Base-by-base conservation (phyloP, 2,888 invertebrate genomes). In the Mesorhabditis sp. region DNA sequence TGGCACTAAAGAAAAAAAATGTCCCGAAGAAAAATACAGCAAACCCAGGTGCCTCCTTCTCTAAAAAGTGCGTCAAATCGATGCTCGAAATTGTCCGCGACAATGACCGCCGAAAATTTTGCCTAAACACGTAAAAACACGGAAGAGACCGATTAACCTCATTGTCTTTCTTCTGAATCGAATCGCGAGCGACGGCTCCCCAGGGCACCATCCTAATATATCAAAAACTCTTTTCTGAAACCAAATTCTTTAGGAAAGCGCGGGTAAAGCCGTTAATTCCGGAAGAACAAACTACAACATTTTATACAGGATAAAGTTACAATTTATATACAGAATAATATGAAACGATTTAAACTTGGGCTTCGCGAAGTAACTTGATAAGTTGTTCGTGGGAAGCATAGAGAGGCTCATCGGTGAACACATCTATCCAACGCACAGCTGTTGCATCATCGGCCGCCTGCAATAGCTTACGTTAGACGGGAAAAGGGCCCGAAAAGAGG, bases 371-470 rank as follows among this genome's bases (percentile, higher is more conserved):
- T 50, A 82, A 65, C 7, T 76, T 50, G 66, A 97, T 89, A 84
- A 97, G 92, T 71, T 90, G 88, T 65, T 88, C 88, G 87, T 98
- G 97, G 87, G 91, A 95, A 7, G 96, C 96, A 87, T 95, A 96
- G 45, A 98, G 88, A 69, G 90, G 88, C 5, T 94, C 85, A 43
- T 89, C 87, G 3, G 87, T 86, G 80, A 90, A 89, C 6, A 94
- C 88, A 82, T 94, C 93, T 74, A 92, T 90, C 97, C 97, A 98
- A 74, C 89, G 89, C 0, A 95, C 95, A 73, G 91, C 91, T 7
- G 90, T 89, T 0, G 95, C 95, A 88, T 95, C 95, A 86, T 93
- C 93, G 6, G 97, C 97, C 4, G 97, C 95, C 79, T 90, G 88
- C 42, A 74, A 44, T 66, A 67, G 28, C 28, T 13, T 50, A 70